These are phyloP conservation scores for Peromyscus leucopus DNA, from an alignment of 2,113 vertebrate genomes.

Conservation along the genomic window DNA sequence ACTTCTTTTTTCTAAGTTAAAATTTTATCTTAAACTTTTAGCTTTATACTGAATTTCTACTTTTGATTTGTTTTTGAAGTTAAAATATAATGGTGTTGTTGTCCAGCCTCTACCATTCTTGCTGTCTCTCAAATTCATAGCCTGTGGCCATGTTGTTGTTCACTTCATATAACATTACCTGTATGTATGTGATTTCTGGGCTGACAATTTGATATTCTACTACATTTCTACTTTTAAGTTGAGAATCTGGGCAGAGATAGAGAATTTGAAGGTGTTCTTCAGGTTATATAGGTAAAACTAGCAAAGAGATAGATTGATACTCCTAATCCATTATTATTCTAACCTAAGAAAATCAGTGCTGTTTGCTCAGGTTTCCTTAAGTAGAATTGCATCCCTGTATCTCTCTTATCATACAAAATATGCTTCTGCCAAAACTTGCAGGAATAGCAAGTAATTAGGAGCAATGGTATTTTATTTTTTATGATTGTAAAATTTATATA, in stretches of 20 bases:
- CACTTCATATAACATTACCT: background rate
- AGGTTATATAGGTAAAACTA: background rate
- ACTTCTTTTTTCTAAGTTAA: background rate
- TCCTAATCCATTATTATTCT: background rate
- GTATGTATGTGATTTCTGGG: background rate
- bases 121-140: background rate
- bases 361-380: background rate
- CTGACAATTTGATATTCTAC: background rate
- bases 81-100: background rate
- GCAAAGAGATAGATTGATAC: background rate
- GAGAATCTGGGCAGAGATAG: background rate
- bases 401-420: background rate
- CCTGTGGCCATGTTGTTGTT: background rate
- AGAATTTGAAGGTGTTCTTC: background rate
- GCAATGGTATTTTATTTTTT: background rate
- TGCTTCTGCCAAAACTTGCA: background rate
- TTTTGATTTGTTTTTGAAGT: background rate
- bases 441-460: background rate
- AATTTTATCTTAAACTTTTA: background rate
- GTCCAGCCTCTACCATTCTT: background rate
- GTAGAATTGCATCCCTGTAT: background rate
- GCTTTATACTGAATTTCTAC: background rate
- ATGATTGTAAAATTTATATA: background rate
- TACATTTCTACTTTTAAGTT: background rate
- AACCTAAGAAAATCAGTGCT: background rate